Percentiles rank a stretch among this genome's conserved stretches.
Conservation (phyloP, 92 coral and sea anemone genomes). For the Zoanthus sansibaricus region DNA sequence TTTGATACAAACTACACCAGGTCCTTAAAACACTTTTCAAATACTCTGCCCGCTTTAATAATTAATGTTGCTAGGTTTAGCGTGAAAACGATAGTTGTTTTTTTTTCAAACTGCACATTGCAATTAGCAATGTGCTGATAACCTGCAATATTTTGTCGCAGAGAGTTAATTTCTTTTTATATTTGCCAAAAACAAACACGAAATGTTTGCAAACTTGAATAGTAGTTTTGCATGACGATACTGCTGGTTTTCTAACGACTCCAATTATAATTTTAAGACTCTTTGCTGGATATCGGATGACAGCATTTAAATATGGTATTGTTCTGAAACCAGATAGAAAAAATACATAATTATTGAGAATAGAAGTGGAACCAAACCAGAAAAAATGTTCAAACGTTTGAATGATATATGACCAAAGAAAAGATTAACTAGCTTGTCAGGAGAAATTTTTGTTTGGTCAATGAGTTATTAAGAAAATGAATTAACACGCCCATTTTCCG, state of each 20-base stretch:
- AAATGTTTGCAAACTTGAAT: background rate
- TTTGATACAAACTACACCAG: background rate
- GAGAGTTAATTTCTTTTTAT: background rate
- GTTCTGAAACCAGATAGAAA: background rate
- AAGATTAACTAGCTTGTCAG: background rate
- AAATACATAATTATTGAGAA: background rate
- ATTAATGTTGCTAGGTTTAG: background rate
- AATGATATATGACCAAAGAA: background rate
- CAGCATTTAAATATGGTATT: background rate
- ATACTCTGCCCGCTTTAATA: conserved; percentile 16
- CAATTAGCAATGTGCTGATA: background rate
- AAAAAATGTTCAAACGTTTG: background rate
- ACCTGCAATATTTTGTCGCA: background rate
- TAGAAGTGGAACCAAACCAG: background rate
- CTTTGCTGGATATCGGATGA: background rate
- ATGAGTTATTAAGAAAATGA: background rate
- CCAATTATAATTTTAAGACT: background rate
- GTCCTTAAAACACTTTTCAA: background rate
- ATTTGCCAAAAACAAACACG: background rate
- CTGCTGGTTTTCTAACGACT: background rate
- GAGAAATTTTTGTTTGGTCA: background rate
- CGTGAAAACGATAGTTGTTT: conserved; percentile 26
- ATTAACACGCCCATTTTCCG: conserved; percentile 26
- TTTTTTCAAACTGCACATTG: background rate
- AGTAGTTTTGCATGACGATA: background rate